phyloP scores from a whole-genome alignment of 1,140 invertebrate species.

The Spodoptera frugiperda region DNA sequence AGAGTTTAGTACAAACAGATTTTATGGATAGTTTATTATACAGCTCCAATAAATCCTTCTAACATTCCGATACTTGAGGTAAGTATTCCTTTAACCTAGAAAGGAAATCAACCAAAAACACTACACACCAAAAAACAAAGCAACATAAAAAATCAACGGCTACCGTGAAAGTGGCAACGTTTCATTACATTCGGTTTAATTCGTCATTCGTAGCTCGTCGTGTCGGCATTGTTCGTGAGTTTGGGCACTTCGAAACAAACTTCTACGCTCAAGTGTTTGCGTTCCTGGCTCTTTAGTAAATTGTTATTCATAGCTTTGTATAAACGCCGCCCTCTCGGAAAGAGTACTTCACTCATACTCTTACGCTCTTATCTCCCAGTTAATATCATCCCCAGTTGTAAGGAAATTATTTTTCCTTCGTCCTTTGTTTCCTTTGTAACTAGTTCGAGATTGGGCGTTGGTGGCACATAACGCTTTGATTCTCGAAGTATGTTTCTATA shows the following conservation, averaged over 20 bases:
- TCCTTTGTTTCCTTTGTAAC: slow-evolving; percentile 58
- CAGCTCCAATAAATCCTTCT: too few species aligned
- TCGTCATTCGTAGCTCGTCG: slow-evolving; percentile 68
- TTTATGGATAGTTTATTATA: too few species aligned
- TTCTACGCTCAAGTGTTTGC: slow-evolving; percentile 81
- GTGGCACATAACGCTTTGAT: background rate
- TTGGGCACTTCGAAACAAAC: slow-evolving; percentile 82
- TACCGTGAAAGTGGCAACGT: background rate
- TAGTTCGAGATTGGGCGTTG: slow-evolving; percentile 54
- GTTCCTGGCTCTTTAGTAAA: slow-evolving; percentile 79
- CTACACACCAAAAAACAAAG: background rate
- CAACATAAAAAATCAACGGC: slow-evolving; percentile 1
- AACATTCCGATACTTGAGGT: too few species aligned
- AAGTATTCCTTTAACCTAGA: background rate
- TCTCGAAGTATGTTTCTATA: slow-evolving; percentile 2
- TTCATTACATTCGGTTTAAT: slow-evolving; percentile 45
- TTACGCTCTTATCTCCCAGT: slow-evolving; percentile 76
- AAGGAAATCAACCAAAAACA: slow-evolving; percentile 5
- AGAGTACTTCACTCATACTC: slow-evolving; percentile 78
- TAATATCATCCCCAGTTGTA: slow-evolving; percentile 73
- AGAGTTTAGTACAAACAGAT: too few species aligned
- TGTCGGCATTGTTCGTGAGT: slow-evolving; percentile 78
- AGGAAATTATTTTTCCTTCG: slow-evolving; percentile 70
- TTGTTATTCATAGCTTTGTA: slow-evolving; percentile 85
- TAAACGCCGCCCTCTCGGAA: slow-evolving; percentile 73